A percentile compares a stretch with the other conserved stretches of the same genome.
Evolutionary conservation across 1,140 invertebrate species (phyloP).

Genomic region (Sarcophaga bullata): DNA sequence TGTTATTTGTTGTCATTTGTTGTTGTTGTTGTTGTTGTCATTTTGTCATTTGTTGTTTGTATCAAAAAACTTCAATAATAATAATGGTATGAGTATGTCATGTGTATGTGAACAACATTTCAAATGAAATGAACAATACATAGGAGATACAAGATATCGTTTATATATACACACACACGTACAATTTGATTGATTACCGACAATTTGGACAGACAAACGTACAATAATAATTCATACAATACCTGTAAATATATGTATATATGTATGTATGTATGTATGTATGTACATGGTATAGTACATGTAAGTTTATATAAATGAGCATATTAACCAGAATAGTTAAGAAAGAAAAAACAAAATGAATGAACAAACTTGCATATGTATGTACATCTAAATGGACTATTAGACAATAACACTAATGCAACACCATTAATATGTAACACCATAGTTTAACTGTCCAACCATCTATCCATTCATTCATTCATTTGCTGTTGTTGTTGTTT

Average conservation of each 20-base stretch:
- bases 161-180: constrained; percentile 14
- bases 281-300: too few species aligned
- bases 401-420: neutral
- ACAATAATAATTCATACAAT: constrained; percentile 15
- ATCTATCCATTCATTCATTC: neutral
- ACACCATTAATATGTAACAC: too few species aligned
- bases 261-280: too few species aligned
- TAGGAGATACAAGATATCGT: neutral
- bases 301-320: neutral
- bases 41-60: neutral
- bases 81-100: constrained; percentile 6
- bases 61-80: neutral
- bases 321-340: neutral
- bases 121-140: constrained; percentile 29
- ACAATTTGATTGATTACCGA: constrained; percentile 32
- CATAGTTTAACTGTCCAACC: neutral
- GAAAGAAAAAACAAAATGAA: neutral
- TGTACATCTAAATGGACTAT: neutral
- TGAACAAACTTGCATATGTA: too few species aligned
- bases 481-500: neutral
- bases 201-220: constrained; percentile 21
- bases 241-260: neutral
- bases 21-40: neutral
- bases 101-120: constrained; percentile 21
- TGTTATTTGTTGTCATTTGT: neutral